These are phyloP conservation scores for Rhyacophila brunnea DNA, from an alignment of 1,140 invertebrate genomes.

Conservation along the genomic window DNA sequence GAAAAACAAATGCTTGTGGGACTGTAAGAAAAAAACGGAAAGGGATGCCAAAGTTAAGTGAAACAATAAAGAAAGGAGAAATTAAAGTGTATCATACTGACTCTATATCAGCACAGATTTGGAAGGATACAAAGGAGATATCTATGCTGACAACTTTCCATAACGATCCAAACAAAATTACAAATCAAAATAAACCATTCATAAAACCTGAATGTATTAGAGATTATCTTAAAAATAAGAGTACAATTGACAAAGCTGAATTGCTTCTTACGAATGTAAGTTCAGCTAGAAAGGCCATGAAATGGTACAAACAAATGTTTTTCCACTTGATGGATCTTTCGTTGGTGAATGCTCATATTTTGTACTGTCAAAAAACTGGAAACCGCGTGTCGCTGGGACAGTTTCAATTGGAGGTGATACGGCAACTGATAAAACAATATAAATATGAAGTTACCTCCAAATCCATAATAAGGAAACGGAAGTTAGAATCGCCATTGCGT, in stretches of 20 bases:
- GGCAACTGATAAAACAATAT: conserved; percentile 17
- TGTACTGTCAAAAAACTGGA: conserved; percentile 9
- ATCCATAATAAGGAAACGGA: conserved; percentile 7
- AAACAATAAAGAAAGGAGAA: conserved; percentile 37
- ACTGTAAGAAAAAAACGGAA: conserved; percentile 35
- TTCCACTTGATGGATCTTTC: conserved; percentile 21
- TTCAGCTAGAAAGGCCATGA: conserved; percentile 16
- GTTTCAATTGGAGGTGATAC: conserved; percentile 21
- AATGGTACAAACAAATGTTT: conserved; percentile 21
- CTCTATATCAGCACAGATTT: conserved; percentile 33
- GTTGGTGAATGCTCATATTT: conserved; percentile 19
- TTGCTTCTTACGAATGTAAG: conserved; percentile 13
- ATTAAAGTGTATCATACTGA: conserved; percentile 15
- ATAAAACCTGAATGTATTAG: conserved; percentile 35
- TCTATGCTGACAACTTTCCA: conserved; percentile 36
- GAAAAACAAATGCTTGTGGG: too few relatives aligned
- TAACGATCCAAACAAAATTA: conserved; percentile 7
- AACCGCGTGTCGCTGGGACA: conserved; percentile 16
- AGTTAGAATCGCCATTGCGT: conserved; percentile 13
- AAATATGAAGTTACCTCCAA: conserved; percentile 3
- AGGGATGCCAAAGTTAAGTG: conserved; percentile 34
- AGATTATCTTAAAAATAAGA: conserved; percentile 38
- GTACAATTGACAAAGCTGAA: conserved; percentile 31
- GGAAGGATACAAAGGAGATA: too few relatives aligned
- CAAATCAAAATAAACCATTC: conserved; percentile 21